These are phyloP conservation scores for Semibalanus balanoides DNA, from an alignment of 1,140 invertebrate species.

Conservation along the genomic window DNA sequence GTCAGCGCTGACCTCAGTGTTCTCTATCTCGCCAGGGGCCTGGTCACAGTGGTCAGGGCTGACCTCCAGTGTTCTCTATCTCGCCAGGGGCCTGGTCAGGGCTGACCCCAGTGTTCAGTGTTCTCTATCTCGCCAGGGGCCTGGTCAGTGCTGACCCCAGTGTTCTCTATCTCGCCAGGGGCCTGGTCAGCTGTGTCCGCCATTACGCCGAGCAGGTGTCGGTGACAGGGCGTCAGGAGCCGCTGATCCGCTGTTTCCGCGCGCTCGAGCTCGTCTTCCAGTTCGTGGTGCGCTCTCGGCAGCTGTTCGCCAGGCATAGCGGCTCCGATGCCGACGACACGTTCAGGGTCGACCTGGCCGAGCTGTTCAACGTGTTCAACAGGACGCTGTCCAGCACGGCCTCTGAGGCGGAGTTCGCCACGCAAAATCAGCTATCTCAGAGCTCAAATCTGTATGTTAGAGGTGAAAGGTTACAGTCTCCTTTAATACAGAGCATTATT, in stretches of 20 bases:
- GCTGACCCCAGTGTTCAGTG: no score
- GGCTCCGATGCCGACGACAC: slow-evolving; percentile 74
- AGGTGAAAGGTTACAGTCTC: no score
- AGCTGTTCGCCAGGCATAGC: slow-evolving; percentile 75
- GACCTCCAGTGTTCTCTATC: no score
- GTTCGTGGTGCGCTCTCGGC: slow-evolving; percentile 79
- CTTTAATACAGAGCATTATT: no score
- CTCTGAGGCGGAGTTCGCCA: background rate
- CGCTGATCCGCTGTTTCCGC: slow-evolving; percentile 75
- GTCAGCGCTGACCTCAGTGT: no score
- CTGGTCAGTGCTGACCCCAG: no score
- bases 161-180: slow-evolving; percentile 42
- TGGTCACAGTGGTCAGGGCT: no score
- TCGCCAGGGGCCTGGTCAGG: no score
- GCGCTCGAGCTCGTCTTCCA: slow-evolving; percentile 90
- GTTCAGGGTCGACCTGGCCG: slow-evolving; percentile 35
- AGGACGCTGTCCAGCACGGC: background rate
- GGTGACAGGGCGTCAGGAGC: slow-evolving; percentile 60
- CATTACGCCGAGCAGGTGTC: slow-evolving; percentile 73
- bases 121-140: no score
- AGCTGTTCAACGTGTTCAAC: slow-evolving; percentile 17
- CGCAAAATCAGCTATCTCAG: no score
- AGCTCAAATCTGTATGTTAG: no score
- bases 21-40: no score
- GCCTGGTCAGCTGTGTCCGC: slow-evolving; percentile 70